Percentiles rank a stretch among this genome's conserved stretches.
phyloP scores from a whole-genome alignment of 2,113 vertebrate genomes.

The Tonatia bakeri region DNA sequence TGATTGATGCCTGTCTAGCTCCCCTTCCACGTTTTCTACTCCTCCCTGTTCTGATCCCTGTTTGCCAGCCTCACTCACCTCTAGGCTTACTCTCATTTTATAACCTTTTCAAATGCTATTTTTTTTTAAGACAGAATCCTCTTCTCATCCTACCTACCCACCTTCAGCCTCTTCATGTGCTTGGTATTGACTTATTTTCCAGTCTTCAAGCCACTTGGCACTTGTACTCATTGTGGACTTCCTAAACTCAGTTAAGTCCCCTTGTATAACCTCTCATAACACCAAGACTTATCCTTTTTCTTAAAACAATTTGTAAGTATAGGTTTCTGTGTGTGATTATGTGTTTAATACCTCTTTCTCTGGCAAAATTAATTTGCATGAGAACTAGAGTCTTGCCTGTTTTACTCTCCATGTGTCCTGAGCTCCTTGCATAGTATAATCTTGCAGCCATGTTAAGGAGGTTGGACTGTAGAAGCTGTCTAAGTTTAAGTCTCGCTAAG shows the following conservation, averaged over 20 bases:
- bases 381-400: neutral
- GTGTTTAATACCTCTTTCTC: neutral
- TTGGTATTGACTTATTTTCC: neutral
- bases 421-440: neutral
- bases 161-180: neutral
- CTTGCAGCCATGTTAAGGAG: neutral
- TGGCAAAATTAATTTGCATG: neutral
- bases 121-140: neutral
- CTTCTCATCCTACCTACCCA: neutral
- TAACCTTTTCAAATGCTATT: neutral
- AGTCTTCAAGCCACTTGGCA: accelerated
- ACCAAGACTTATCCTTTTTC: neutral
- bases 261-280: neutral
- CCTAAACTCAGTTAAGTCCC: neutral
- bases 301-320: neutral
- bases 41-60: accelerated
- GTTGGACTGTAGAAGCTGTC: neutral
- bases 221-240: neutral
- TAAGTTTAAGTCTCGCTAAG: neutral
- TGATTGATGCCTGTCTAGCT: neutral
- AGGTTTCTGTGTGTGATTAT: neutral
- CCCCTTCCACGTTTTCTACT: neutral
- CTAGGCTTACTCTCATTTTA: neutral
- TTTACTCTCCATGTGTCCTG: neutral
- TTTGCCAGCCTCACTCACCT: neutral